A percentile compares a stretch with the other conserved stretches of the same genome.
Conservation (phyloP, 1,140 invertebrate species). For the Stenopsyche tienmushanensis region DNA sequence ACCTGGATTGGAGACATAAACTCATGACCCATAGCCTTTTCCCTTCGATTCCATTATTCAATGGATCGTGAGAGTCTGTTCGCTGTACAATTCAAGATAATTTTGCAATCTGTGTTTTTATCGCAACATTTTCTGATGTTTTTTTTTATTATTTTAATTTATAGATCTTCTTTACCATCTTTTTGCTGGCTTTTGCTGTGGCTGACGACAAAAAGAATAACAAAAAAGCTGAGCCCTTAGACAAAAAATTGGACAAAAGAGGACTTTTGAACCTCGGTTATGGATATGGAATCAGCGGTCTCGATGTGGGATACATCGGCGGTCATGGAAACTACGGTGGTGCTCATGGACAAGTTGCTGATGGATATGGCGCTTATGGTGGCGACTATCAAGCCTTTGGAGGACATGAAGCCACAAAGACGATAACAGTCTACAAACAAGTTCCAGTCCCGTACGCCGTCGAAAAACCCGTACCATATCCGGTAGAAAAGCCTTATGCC, state of each 20-base stretch:
- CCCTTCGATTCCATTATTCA: conserved; percentile 20
- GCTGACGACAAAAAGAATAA: conserved; percentile 62
- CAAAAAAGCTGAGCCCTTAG: conserved; percentile 60
- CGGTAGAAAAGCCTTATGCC: conserved; percentile 62
- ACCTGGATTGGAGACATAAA: conserved; percentile 5
- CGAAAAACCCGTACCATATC: conserved; percentile 64
- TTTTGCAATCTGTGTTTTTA: conserved; percentile 6
- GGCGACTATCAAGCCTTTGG: conserved; percentile 28
- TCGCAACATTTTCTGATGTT: not conserved
- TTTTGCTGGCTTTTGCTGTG: conserved; percentile 68
- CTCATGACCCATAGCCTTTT: conserved; percentile 31
- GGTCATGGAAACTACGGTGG: conserved; percentile 55
- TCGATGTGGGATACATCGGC: conserved; percentile 67
- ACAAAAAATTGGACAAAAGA: conserved; percentile 62
- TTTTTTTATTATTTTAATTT: conserved; percentile 44
- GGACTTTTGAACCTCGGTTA: conserved; percentile 61
- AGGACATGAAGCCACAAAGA: conserved; percentile 55
- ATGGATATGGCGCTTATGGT: conserved; percentile 13
- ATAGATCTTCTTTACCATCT: conserved; percentile 68
- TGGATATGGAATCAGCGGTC: conserved; percentile 60
- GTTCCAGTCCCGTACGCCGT: conserved; percentile 65
- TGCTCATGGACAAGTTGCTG: conserved; percentile 18
- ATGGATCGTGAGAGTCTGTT: conserved; percentile 35
- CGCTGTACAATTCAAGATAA: not conserved
- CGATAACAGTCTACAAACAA: conserved; percentile 71